Base-by-base conservation (phyloP, 2,888 invertebrate species). In the Panzeria rudis region DNA sequence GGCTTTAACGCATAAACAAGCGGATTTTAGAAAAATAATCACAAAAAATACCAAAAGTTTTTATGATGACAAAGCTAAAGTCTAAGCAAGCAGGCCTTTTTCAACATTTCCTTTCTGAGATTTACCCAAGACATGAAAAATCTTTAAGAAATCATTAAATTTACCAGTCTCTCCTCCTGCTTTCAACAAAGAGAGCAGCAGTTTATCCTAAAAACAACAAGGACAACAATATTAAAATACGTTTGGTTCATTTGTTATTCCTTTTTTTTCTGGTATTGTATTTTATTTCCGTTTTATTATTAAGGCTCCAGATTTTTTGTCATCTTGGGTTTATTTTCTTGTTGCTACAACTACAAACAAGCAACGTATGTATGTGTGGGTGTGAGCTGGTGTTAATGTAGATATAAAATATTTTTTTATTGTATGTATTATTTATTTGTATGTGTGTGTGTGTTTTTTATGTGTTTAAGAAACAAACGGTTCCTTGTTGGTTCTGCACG, bases 211-310 rank as follows among this genome's bases (percentile, higher is more conserved):
- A 75, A 56, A 62, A 59, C 62, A 71, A 66, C 47, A 59, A 64
- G 56, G 23, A 68, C 76, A 23, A 13, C 32, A 59, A 50, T n/a
- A 78, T 78, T 78, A 69, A 47, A 69, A 75, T 83, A 64, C 56
- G 52, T 29, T 73, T 80, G 62, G 35, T 59, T 68, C 59, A 32
- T 64, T 64, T 23, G n/a, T 41, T 13, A 62, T 79, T 72, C 35
- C 76, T 62, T 71, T 29, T n/a, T n/a, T 75, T 76, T 56, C 64
- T 81, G 23, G 73, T 62, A 90, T 91, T 91, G 89, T 90, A 87
- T 89, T 90, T 90, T 90, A 90, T 90, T 90, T 90, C 90, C 90
- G 90, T 89, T 90, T 88, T 88, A 89, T 91, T 91, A 90, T 90
- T 91, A 91, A 87, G 84, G 69, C 54, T 82, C 66, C 75, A 64